Base-by-base conservation (phyloP, 2,888 invertebrate species). In the Merodon equestris region DNA sequence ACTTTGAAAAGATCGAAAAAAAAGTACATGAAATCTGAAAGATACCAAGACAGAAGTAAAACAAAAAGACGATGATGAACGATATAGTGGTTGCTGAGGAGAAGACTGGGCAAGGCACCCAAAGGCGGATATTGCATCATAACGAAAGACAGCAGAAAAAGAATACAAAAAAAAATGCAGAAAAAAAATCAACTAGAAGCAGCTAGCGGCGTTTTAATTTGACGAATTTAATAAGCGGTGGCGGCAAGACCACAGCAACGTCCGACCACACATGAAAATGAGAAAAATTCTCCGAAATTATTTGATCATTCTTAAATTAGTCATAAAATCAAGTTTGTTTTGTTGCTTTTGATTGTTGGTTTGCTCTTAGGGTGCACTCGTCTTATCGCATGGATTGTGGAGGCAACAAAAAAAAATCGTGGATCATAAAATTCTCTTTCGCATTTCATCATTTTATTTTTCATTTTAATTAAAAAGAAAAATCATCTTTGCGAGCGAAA, bases 281-380 rank as follows among this genome's bases (percentile, higher is more conserved):
- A 42, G 47, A 64, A 58, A 63, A 63, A 58, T 77, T 77, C 77
- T 61, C 15, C 48, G 77, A 77, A 77, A 72, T 71, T 56, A 48
- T 73, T 77, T 67, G 72, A 67, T 77, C 51, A 77, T 67, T 77
- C 68, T 58, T 51, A 68, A 73, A 77, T 77, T 68, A 67, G 67
- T 77, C 77, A 77, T 68, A 68, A 63, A 68, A 77, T 61, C 51
- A 40, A 63, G 19, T 42, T 10, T 18, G 27, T 38, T 51, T 34
- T 51, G 38, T 47, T 19, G 38, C 14, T 19, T 66, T 42, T 50
- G 9, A 17, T 54, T 54, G 34, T n/a, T 14, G 12, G 10, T 53
- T 58, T 50, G 27, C 57, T 51, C 47, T 42, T 42, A 48, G 48
- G 14, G 12, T 27, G 10, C 27, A 27, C 27, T 27, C n/a, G 27